Evolutionary conservation across 1,140 invertebrate species (phyloP), one percentile per base, ranked within the genome.

Genomic region (Trachelipus rathkii): DNA sequence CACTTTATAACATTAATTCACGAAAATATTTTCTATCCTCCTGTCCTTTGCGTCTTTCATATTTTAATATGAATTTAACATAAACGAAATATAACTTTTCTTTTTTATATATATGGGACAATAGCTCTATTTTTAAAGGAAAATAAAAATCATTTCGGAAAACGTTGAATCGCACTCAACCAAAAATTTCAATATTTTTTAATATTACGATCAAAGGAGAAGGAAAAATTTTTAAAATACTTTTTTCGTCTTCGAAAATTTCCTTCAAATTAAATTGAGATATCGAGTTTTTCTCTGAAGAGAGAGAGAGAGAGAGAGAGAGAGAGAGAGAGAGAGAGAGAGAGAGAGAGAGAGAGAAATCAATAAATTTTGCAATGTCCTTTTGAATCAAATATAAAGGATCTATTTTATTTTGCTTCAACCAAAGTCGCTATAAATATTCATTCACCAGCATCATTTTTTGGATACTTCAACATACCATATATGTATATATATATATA

Each of bases 171-270:
- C 19, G 1, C 50, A 60, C 50, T 60, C 50, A 60, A 60, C 50
- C 50, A 60, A 60, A 60, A 60, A 60, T 60, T 60, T 60, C 50
- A 60, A 60, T 60, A 60, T 60, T 60, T 60, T 19, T 60, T 60
- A 60, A 60, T 60, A 60, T 60, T 60, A 60, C 50, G 50, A 60
- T 60, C 50, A 60, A 60, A 60, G 50, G 19, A 60, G 50, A 60
- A 60, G 19, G 19, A 60, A 60, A 60, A 60, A 60, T 4, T 60
- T 60, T 60, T 60, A 15, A 60, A 15, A 19, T 60, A 15, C 19
- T 60, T 60, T 60, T 19, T 60, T 60, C 50, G 11, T 60, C 4
- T 15, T 15, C 11, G 19, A 60, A 60, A 60, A 60, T 15, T 60
- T 60, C 50, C 19, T 60, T 60, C 11, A 19, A 60, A 60, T 60